These are phyloP conservation scores for Cheilinus undulatus DNA, from an alignment of 2,113 vertebrate species.

Conservation along the genomic window DNA sequence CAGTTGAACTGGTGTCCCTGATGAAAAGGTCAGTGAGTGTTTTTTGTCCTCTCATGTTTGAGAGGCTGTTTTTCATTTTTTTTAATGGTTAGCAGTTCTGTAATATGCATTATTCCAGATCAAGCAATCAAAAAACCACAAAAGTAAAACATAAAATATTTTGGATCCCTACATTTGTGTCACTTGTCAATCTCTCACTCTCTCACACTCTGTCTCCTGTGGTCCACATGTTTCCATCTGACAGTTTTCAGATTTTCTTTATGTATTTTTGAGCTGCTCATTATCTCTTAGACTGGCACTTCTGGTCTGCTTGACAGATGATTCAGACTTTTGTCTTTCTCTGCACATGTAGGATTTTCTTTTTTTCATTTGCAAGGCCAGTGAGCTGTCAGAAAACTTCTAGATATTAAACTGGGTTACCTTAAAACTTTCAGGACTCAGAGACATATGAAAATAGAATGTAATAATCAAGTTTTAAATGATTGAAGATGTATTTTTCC, in stretches of 20 bases:
- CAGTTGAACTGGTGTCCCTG: too few relatives aligned
- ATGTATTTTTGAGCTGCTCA: slow-evolving; percentile 3
- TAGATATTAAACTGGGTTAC: not conserved
- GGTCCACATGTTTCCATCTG: not conserved
- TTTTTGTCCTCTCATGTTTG: too few relatives aligned
- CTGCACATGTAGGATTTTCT: slow-evolving; percentile 3
- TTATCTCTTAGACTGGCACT: not conserved
- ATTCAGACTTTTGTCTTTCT: not conserved
- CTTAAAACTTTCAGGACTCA: not conserved
- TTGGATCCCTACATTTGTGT: not conserved
- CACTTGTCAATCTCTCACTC: not conserved
- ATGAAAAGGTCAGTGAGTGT: too few relatives aligned
- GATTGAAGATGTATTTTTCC: too few relatives aligned
- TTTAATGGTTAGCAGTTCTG: too few relatives aligned
- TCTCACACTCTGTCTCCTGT: not conserved
- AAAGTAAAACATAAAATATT: not conserved
- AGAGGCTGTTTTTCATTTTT: too few relatives aligned
- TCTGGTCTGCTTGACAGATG: slow-evolving; percentile 7
- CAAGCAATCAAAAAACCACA: too few relatives aligned
- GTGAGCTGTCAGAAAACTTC: not conserved
- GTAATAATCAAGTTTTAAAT: too few relatives aligned
- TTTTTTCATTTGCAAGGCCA: not conserved
- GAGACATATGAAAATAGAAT: too few relatives aligned
- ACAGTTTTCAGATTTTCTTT: not conserved
- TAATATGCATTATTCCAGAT: too few relatives aligned